Conservation (phyloP, 2,888 invertebrate genomes). For the Phragmatobia fuliginosa region DNA sequence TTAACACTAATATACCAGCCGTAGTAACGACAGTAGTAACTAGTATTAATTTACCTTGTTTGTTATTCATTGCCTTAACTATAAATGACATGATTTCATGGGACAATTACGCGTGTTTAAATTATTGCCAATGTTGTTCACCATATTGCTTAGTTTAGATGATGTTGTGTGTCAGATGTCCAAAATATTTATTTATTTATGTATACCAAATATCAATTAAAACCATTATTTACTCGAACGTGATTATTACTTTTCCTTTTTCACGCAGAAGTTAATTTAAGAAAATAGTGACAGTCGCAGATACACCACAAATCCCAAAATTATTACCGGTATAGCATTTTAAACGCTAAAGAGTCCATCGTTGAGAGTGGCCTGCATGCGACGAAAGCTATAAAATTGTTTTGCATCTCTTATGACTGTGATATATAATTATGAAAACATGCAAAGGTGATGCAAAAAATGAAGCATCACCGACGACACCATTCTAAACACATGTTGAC, state of each 20-base stretch:
- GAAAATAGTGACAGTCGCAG: too few relatives aligned
- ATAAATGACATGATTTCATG: not conserved
- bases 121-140: not conserved
- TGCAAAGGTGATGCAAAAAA: not conserved
- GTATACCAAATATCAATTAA: too few relatives aligned
- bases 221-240: too few relatives aligned
- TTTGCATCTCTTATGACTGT: too few relatives aligned
- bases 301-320: not conserved
- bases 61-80: not conserved
- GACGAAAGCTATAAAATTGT: not conserved
- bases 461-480: not conserved
- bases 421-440: not conserved
- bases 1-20: not conserved
- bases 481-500: constrained; percentile 27
- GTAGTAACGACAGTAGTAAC: not conserved
- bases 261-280: too few relatives aligned
- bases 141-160: too few relatives aligned
- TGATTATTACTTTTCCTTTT: too few relatives aligned
- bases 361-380: not conserved
- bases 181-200: too few relatives aligned
- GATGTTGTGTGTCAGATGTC: too few relatives aligned
- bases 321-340: not conserved
- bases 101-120: not conserved
- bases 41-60: not conserved
- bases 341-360: not conserved